Percentiles rank a stretch among this genome's conserved stretches.
Conservation (phyloP, 2,797 vertebrate species). For the Leptodactylus fallax region DNA sequence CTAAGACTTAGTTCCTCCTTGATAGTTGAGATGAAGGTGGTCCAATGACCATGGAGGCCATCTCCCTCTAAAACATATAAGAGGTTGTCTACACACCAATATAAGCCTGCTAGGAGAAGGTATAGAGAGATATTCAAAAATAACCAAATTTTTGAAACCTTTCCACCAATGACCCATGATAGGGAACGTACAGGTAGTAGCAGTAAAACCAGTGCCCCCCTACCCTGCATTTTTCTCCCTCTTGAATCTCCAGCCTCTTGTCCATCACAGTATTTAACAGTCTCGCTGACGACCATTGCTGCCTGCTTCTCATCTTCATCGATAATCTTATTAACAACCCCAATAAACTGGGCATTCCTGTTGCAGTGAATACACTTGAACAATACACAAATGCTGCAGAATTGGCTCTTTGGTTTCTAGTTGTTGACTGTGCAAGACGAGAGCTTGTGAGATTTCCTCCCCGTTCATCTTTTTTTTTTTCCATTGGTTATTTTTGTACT, state of each 20-base stretch:
- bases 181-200: not conserved
- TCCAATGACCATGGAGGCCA: not conserved
- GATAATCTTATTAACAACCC: slow-evolving; percentile 31
- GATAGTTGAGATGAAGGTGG: not conserved
- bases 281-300: slow-evolving; percentile 33
- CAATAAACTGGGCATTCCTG: slow-evolving; percentile 15
- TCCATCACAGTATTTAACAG: slow-evolving; percentile 32
- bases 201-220: not conserved
- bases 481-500: slow-evolving; percentile 13
- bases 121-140: not conserved
- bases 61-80: not conserved
- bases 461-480: not conserved
- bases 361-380: slow-evolving; percentile 37
- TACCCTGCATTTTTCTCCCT: slow-evolving; percentile 4
- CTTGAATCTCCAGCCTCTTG: not conserved
- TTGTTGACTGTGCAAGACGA: slow-evolving; percentile 29
- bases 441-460: slow-evolving; percentile 28
- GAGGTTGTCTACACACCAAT: not conserved
- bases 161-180: not conserved
- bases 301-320: slow-evolving; percentile 41
- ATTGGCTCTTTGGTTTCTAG: slow-evolving; percentile 24
- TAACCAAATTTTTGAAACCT: not conserved
- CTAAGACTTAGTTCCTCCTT: not conserved
- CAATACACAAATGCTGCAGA: slow-evolving; percentile 22
- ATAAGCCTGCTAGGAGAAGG: not conserved